Percentiles rank a stretch among this genome's conserved stretches.
These are phyloP conservation scores for Salminus brasiliensis DNA, from an alignment of 2,113 vertebrate species.

Conservation along the genomic window DNA sequence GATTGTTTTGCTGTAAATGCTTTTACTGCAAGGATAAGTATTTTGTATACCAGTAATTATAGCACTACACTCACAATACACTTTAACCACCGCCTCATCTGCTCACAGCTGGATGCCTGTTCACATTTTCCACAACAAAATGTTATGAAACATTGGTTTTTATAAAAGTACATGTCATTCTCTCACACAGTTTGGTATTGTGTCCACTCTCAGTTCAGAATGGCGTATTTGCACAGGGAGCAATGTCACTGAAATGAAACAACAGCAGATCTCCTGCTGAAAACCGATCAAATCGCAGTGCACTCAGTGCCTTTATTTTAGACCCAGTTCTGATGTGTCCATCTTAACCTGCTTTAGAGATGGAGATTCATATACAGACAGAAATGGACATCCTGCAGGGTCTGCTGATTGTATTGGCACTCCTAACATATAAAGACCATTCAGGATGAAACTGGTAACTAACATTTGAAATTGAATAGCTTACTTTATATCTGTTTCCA, in stretches of 20 bases:
- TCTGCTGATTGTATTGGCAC: conserved; percentile 34
- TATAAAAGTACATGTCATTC: conserved; percentile 1
- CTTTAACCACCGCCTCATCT: conserved; percentile 18
- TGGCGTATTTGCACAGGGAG: conserved; percentile 3
- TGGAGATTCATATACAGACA: conserved; percentile 14
- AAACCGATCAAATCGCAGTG: conserved; percentile 21
- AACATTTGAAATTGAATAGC: conserved; percentile 35
- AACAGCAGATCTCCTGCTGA: conserved; percentile 34
- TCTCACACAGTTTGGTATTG: neutral
- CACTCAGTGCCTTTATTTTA: conserved; percentile 24
- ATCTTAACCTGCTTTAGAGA: conserved; percentile 34
- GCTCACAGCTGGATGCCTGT: neutral
- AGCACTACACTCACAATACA: conserved; percentile 22
- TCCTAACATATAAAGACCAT: conserved; percentile 22
- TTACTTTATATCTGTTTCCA: conserved; percentile 36
- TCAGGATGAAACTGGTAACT: conserved; percentile 39
- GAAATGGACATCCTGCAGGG: conserved; percentile 38
- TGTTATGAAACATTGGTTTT: neutral
- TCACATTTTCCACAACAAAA: conserved; percentile 2
- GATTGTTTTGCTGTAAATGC: neutral
- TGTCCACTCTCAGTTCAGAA: conserved; percentile 4
- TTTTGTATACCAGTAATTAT: conserved; percentile 17
- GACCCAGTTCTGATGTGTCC: conserved; percentile 8
- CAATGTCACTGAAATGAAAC: conserved; percentile 23
- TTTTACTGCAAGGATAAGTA: conserved; percentile 10